Evolutionary conservation across 2,888 invertebrate genomes (phyloP).

Genomic region (Priocnemis perturbator): DNA sequence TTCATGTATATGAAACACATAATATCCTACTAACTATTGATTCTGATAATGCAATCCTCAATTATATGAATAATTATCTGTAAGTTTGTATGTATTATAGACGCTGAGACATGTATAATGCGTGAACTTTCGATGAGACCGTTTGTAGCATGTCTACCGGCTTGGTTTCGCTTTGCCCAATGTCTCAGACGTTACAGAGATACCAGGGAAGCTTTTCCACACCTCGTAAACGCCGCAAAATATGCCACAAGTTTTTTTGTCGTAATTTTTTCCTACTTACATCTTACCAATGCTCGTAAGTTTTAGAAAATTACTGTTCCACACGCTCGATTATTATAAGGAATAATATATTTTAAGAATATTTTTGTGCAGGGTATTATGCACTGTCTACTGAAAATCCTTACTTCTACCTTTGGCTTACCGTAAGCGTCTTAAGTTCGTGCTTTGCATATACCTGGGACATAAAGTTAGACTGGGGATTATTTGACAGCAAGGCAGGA

Average conservation of each 20-base stretch:
- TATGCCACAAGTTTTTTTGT: conserved; percentile 98
- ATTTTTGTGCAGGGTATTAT: conserved; percentile 74
- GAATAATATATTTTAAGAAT: neutral
- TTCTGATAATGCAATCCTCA: neutral
- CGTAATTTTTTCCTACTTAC: conserved; percentile 89
- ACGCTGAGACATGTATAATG: conserved; percentile 75
- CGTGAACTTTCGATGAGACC: conserved; percentile 78
- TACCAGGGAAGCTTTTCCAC: conserved; percentile 94
- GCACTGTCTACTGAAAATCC: conserved; percentile 81
- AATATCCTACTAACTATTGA: conserved; percentile 7
- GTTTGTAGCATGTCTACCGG: conserved; percentile 93
- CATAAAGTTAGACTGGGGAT: conserved; percentile 99
- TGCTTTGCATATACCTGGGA: conserved; percentile 99
- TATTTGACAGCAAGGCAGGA: conserved; percentile 92
- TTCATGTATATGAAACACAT: conserved; percentile 1
- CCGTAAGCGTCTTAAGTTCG: conserved; percentile 89
- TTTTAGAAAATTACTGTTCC: neutral
- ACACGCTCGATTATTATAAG: neutral
- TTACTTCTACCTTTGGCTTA: conserved; percentile 93
- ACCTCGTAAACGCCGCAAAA: conserved; percentile 98
- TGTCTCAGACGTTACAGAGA: conserved; percentile 96
- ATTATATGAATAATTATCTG: neutral
- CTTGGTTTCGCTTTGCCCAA: conserved; percentile 98
- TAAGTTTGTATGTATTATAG: conserved; percentile 60
- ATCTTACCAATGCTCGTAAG: conserved; percentile 81